phyloP scores from a whole-genome alignment of 2,888 invertebrate species.

The Lasius fuliginosus region DNA sequence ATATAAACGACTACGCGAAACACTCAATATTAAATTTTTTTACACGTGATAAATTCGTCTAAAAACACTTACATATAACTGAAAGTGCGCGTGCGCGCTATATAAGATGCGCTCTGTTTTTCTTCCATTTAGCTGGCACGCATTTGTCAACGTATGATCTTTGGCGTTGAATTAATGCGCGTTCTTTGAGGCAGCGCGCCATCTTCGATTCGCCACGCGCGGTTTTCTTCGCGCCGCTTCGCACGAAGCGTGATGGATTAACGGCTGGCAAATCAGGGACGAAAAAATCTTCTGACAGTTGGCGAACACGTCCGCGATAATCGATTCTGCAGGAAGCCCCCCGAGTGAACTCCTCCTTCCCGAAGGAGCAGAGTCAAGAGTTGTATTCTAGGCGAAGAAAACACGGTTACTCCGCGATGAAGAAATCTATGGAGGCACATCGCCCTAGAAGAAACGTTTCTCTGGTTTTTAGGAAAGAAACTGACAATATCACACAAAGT shows the following conservation, averaged over 20 bases:
- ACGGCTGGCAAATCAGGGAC: slow-evolving; percentile 63
- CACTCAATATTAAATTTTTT: not conserved
- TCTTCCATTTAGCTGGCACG: slow-evolving; percentile 45
- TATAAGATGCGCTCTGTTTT: slow-evolving; percentile 28
- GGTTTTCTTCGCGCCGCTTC: slow-evolving; percentile 66
- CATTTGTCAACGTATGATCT: slow-evolving; percentile 70
- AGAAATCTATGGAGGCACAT: slow-evolving; percentile 8
- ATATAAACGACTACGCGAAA: not conserved
- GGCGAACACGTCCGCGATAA: slow-evolving; percentile 55
- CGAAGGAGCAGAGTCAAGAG: slow-evolving; percentile 31
- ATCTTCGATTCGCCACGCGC: slow-evolving; percentile 77
- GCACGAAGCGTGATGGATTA: slow-evolving; percentile 74
- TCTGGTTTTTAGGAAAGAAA: not conserved
- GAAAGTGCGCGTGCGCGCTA: slow-evolving; percentile 26
- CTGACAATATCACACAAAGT: not conserved
- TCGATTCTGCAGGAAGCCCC: slow-evolving; percentile 46
- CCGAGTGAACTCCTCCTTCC: slow-evolving; percentile 30
- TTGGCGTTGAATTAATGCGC: slow-evolving; percentile 73
- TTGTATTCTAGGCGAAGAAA: slow-evolving; percentile 31
- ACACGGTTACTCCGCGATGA: slow-evolving; percentile 3
- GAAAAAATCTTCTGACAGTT: slow-evolving; percentile 54
- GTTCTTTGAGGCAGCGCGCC: slow-evolving; percentile 68
- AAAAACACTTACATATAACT: not conserved
- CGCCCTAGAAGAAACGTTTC: not conserved
- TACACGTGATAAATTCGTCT: not conserved